Evolutionary conservation across 2,888 invertebrate species (phyloP).

Genomic region (Amiota communis): DNA sequence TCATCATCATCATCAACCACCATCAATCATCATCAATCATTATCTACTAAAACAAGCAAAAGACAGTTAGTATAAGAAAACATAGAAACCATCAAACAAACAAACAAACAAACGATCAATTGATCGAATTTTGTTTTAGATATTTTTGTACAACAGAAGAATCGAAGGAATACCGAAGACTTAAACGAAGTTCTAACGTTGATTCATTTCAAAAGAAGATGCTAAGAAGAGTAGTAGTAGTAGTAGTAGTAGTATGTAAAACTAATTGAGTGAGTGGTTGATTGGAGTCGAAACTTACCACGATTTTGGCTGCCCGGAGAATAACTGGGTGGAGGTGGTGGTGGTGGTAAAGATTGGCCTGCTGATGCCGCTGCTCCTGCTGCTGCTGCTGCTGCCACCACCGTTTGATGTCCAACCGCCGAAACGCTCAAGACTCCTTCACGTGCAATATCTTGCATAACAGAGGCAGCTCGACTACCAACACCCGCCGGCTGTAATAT

Average conservation of each 20-base stretch:
- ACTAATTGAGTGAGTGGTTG: conserved; percentile 4
- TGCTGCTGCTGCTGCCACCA: conserved; percentile 65
- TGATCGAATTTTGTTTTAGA: conserved; percentile 14
- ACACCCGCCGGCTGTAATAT: conserved; percentile 88
- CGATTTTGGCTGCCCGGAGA: conserved; percentile 85
- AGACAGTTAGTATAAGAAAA: conserved; percentile 16
- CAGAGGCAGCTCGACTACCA: conserved; percentile 86
- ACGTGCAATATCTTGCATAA: conserved; percentile 83
- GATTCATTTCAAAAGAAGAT: no score
- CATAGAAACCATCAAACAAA: not conserved
- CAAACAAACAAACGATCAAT: conserved; percentile 20
- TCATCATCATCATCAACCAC: no score
- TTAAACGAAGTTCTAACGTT: no score
- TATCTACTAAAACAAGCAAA: conserved; percentile 28
- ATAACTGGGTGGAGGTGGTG: conserved; percentile 76
- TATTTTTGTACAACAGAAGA: no score
- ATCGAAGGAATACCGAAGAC: no score
- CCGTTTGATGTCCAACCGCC: conserved; percentile 58
- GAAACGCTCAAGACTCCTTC: conserved; percentile 79
- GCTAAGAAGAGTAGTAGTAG: no score
- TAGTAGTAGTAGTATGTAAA: no score
- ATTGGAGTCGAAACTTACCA: conserved; percentile 76
- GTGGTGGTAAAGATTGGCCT: no score
- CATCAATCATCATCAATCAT: no score
- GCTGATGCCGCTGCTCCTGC: conserved; percentile 74